These are phyloP conservation scores for Drosophila percnosoma DNA, from an alignment of 2,888 invertebrate genomes.

Conservation along the genomic window DNA sequence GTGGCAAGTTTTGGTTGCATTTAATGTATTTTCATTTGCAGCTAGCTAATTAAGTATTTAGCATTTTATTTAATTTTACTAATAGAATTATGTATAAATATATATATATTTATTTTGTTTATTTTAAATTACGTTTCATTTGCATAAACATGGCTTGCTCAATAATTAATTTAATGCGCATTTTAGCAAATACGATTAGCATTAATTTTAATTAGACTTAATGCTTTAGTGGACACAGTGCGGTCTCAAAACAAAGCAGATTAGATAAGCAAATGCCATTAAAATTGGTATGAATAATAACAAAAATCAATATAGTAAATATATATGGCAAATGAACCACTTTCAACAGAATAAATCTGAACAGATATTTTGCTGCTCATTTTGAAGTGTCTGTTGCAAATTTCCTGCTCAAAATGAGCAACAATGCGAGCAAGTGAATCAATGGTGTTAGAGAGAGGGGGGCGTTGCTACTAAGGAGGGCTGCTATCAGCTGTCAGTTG, in stretches of 20 bases:
- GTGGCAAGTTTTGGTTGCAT: slow-evolving; percentile 1
- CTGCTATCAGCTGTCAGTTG: slow-evolving; percentile 42
- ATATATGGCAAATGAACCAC: not conserved
- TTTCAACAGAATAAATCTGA: slow-evolving; percentile 14
- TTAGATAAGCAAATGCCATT: slow-evolving; percentile 12
- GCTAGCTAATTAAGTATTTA: not conserved
- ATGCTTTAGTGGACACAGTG: not conserved
- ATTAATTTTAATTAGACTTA: slow-evolving; percentile 16
- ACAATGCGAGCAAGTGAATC: slow-evolving; percentile 1
- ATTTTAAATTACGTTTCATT: not conserved
- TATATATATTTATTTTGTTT: not conserved
- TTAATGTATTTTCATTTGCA: not conserved
- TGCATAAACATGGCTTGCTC: not conserved
- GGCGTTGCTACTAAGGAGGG: not conserved
- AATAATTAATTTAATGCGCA: slow-evolving; percentile 20
- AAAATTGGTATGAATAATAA: not conserved
- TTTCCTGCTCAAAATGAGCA: slow-evolving; percentile 20
- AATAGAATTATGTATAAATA: not conserved
- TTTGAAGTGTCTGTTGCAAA: slow-evolving; percentile 26
- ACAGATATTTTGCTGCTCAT: slow-evolving; percentile 4
- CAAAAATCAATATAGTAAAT: slow-evolving; percentile 1
- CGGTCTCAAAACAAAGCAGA: slow-evolving; percentile 10
- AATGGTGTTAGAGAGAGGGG: not conserved
- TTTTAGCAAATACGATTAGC: slow-evolving; percentile 6
- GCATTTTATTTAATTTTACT: not conserved